Base-by-base conservation (phyloP, 2,888 invertebrate species). In the Athalia circularis region DNA sequence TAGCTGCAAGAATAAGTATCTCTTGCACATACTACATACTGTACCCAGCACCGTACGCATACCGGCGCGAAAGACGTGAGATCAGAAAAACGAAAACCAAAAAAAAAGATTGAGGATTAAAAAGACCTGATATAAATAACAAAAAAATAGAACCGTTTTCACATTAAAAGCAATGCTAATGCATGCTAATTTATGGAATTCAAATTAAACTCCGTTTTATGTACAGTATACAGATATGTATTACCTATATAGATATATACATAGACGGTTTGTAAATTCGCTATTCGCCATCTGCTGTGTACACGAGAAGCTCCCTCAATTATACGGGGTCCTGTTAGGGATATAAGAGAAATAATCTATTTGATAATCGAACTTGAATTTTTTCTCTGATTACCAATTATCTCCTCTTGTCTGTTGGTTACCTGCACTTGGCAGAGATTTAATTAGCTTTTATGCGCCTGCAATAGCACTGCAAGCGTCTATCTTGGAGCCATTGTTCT, bases 101-200 rank as follows among this genome's bases (percentile, higher is more conserved):
- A 65, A 45, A 65, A 47, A 29, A 29, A 29, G 29, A 29, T 29
- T 29, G 29, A 29, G 29, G 2, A 29, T 29, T 1, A 29, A 29
- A 29, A 29, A 29, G 29, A 29, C 29, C 29, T 2, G 29, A 29
- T 29, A 29, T 29, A 29, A 29, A 29, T 29, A 29, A 29, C 29
- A 29, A 29, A 29, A 29, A 29, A 29, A 65, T 48, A 65, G n/a
- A 50, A 68, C 68, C 68, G 68, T 68, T 68, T 52, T 15, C 68
- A 52, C 15, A 67, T 67, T 67, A 67, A 67, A 52, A 52, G 50
- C n/a, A 15, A 52, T 54, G 29, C 43, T 54, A 4, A 15, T 54
- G 68, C 54, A 68, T 68, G 68, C 54, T 68, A 68, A 68, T 68
- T 68, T 68, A 68, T 68, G 68, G 68, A 68, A 68, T 68, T 68